Evolutionary conservation across 2,797 vertebrate species (phyloP).

Genomic region (Chlorospingus flavigularis): DNA sequence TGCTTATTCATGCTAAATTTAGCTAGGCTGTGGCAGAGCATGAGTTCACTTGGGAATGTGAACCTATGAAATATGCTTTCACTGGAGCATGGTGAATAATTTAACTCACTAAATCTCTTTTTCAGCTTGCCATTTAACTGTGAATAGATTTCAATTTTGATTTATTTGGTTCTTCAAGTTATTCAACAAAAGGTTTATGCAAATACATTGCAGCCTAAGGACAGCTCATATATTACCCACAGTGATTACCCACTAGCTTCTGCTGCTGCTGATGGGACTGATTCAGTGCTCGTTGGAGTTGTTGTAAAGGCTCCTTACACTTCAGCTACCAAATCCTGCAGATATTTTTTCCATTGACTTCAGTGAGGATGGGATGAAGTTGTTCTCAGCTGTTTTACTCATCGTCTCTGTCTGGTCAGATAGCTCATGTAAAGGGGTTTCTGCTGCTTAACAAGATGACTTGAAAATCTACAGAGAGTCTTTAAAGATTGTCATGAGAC

Average conservation of each 20-base stretch:
- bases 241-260: not conserved
- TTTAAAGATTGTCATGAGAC: not conserved
- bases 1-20: constrained; percentile 55
- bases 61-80: constrained; percentile 54
- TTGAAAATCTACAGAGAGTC: not conserved
- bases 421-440: not conserved
- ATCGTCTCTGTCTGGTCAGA: not conserved
- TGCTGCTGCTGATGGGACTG: not conserved
- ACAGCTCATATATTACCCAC: constrained; percentile 11
- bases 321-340: constrained; percentile 10
- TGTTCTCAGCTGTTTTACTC: not conserved
- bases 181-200: constrained; percentile 61
- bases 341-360: not conserved
- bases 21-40: constrained; percentile 25
- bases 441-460: not conserved
- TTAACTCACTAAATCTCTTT: constrained; percentile 59
- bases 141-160: constrained; percentile 61
- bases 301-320: not conserved
- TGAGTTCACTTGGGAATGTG: constrained; percentile 28
- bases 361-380: not conserved
- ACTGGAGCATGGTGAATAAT: constrained; percentile 57
- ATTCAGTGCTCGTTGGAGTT: not conserved
- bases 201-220: constrained; percentile 52
- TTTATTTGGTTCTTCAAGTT: constrained; percentile 62
- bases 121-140: constrained; percentile 55